Percentiles rank a stretch among this genome's conserved stretches.
Evolutionary conservation across 2,113 vertebrate species (phyloP).

Genomic region (Silurus meridionalis): DNA sequence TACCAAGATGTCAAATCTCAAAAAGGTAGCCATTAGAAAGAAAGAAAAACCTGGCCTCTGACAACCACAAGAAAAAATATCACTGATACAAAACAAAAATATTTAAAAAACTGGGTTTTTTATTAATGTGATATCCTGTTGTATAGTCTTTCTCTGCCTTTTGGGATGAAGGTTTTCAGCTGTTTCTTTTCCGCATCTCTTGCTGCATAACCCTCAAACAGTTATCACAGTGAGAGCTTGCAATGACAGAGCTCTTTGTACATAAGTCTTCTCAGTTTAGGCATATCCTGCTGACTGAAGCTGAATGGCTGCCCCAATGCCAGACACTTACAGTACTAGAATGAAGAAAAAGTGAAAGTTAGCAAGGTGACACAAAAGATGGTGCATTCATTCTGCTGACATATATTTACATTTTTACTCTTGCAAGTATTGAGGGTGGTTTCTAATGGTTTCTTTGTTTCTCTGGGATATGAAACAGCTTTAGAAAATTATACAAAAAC

Average conservation of each 20-base stretch:
- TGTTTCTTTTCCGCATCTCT: conserved; percentile 3
- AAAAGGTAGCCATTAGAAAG: conserved; percentile 38
- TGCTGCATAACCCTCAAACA: conserved; percentile 4
- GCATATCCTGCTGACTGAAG: conserved; percentile 92
- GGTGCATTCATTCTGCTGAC: not conserved
- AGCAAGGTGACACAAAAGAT: conserved; percentile 7
- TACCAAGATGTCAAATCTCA: conserved; percentile 27
- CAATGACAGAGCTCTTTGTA: conserved; percentile 96
- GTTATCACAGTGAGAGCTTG: conserved; percentile 85
- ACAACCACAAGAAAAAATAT: conserved; percentile 64
- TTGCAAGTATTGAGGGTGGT: not conserved
- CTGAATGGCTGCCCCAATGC: conserved; percentile 83
- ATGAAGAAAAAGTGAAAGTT: conserved; percentile 15
- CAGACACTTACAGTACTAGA: conserved; percentile 90
- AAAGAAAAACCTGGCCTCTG: conserved; percentile 61
- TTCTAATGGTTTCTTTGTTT: too few relatives aligned
- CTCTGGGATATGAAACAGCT: not conserved
- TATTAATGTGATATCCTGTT: conserved; percentile 44
- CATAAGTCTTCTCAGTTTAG: conserved; percentile 87
- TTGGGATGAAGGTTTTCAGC: conserved; percentile 35
- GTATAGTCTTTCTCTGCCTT: conserved; percentile 36
- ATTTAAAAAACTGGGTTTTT: conserved; percentile 29
- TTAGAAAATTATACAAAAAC: not conserved
- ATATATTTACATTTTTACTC: not conserved
- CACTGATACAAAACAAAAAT: conserved; percentile 45